Conservation (phyloP, 2,888 invertebrate genomes). For the Aromia moschata region DNA sequence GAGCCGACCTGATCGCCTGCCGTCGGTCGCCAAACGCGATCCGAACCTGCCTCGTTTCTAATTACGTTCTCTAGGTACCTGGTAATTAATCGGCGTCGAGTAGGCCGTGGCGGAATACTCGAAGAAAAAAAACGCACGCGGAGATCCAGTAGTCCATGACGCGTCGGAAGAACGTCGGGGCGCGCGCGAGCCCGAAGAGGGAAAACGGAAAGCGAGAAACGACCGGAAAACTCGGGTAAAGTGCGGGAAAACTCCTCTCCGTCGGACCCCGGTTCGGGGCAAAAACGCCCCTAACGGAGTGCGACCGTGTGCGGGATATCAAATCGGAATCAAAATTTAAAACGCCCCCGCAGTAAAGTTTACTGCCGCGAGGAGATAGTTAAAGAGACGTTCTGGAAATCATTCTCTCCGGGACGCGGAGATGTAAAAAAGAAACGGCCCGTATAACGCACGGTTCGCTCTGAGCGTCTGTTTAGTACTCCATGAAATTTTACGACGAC, state of each 20-base stretch:
- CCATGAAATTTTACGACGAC: constrained; percentile 61
- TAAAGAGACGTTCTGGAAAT: constrained; percentile 54
- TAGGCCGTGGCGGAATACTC: neutral
- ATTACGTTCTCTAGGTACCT: constrained; percentile 43
- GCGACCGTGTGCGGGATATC: constrained; percentile 33
- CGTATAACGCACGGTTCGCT: constrained; percentile 54
- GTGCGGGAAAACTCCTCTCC: constrained; percentile 39
- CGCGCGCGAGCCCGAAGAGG: constrained; percentile 26
- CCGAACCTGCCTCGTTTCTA: constrained; percentile 29
- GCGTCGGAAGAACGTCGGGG: constrained; percentile 32
- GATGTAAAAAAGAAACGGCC: constrained; percentile 45
- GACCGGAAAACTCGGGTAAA: constrained; percentile 44
- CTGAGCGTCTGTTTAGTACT: constrained; percentile 55
- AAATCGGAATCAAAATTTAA: constrained; percentile 49
- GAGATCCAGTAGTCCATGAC: constrained; percentile 29
- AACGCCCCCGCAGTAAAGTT: constrained; percentile 45
- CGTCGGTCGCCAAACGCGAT: constrained; percentile 42
- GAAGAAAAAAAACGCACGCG: too few species aligned
- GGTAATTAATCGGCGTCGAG: constrained; percentile 30
- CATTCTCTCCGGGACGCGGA: constrained; percentile 48
- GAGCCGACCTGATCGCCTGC: constrained; percentile 24
- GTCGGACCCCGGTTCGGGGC: constrained; percentile 36
- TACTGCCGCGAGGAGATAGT: constrained; percentile 48
- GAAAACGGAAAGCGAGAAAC: constrained; percentile 41
- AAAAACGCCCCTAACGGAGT: constrained; percentile 34